phyloP scores from a whole-genome alignment of 2,888 invertebrate genomes.

The Seira ritae region DNA sequence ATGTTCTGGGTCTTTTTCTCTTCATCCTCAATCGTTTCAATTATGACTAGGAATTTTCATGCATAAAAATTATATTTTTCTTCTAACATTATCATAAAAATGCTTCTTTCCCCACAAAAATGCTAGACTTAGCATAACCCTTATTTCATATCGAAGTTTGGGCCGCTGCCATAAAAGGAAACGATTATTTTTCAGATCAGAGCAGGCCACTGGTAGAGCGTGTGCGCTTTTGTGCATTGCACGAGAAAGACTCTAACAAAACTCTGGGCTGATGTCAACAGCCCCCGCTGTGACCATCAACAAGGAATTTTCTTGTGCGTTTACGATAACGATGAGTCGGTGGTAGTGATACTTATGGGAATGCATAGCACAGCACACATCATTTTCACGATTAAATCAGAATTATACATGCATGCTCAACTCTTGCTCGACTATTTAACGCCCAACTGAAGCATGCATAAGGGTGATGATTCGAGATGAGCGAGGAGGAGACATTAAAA shows the following conservation, averaged over 20 bases:
- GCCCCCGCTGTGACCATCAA: constrained; percentile 69
- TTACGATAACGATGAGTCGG: constrained; percentile 2
- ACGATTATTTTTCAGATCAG: constrained; percentile 23
- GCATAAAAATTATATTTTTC: constrained; percentile 18
- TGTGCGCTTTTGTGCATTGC: constrained; percentile 28
- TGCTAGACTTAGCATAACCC: not conserved
- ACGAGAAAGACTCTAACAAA: constrained; percentile 69
- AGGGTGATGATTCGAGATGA: too few relatives aligned
- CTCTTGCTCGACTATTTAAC: constrained; percentile 46
- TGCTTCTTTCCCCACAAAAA: not conserved
- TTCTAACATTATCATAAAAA: constrained; percentile 23
- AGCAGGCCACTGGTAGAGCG: constrained; percentile 10
- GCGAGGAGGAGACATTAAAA: constrained; percentile 1
- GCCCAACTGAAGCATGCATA: constrained; percentile 54
- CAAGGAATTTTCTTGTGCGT: constrained; percentile 16
- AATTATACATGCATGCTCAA: not conserved
- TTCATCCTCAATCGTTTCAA: constrained; percentile 76
- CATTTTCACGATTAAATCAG: constrained; percentile 23
- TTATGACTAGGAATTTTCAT: constrained; percentile 71
- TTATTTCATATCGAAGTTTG: not conserved
- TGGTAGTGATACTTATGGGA: too few relatives aligned
- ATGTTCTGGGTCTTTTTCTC: constrained; percentile 70
- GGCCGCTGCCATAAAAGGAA: constrained; percentile 60
- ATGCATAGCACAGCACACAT: constrained; percentile 34
- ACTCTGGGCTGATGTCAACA: constrained; percentile 72